Percentiles rank a stretch among this genome's conserved stretches.
Conservation (phyloP, 1,140 invertebrate species). For the Penaeus chinensis region DNA sequence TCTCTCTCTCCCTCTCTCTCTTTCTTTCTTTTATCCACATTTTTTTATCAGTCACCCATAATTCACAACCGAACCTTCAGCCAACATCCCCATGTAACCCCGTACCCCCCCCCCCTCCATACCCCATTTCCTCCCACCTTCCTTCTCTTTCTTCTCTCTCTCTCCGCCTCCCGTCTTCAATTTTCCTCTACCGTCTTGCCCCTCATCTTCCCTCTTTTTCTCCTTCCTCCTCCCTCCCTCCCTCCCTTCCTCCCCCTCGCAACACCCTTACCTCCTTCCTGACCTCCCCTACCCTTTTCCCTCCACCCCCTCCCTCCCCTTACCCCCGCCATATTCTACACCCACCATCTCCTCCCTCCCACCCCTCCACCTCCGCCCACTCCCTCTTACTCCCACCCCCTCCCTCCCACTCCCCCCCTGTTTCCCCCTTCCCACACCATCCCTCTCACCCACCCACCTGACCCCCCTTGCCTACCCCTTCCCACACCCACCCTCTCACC, state of each 20-base stretch:
- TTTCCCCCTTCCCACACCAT: too few species aligned
- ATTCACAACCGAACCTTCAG: too few species aligned
- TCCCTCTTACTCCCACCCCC: neutral
- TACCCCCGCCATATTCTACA: neutral
- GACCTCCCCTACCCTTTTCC: too few species aligned
- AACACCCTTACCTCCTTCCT: neutral
- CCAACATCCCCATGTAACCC: too few species aligned
- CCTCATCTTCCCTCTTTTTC: neutral
- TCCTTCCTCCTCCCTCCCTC: neutral
- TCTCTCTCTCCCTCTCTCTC: too few species aligned
- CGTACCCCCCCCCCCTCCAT: too few species aligned
- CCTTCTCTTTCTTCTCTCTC: too few species aligned
- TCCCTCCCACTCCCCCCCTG: neutral
- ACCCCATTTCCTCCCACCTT: too few species aligned
- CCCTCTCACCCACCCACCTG: neutral
- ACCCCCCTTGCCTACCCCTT: neutral
- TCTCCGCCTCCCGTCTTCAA: too few species aligned
- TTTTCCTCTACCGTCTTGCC: too few species aligned
- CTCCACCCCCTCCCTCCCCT: neutral
- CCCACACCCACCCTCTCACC: constrained; percentile 22
- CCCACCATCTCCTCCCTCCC: neutral
- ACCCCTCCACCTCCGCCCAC: neutral
- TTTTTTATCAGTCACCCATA: too few species aligned
- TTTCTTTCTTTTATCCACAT: too few species aligned
- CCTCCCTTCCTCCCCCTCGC: neutral